Conservation (phyloP, 2,888 invertebrate genomes). For the Drosophila rellima region DNA sequence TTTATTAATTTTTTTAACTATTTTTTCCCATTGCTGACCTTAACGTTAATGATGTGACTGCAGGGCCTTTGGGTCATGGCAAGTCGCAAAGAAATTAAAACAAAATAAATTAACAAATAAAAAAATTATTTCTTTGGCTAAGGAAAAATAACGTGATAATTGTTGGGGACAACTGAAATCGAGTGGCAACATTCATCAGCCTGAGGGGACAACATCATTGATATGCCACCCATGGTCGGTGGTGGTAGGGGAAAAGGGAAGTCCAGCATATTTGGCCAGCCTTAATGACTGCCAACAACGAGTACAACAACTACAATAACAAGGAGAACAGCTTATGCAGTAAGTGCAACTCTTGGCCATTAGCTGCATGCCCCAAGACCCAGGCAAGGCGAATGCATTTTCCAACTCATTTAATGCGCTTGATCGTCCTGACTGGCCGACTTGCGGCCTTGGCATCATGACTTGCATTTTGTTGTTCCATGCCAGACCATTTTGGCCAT, state of each 20-base stretch:
- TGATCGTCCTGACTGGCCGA: constrained; percentile 40
- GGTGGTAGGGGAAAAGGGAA: neutral
- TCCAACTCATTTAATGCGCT: constrained; percentile 63
- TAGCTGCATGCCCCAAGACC: constrained; percentile 37
- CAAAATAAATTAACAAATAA: neutral
- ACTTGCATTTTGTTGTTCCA: constrained; percentile 22
- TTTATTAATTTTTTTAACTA: constrained; percentile 11
- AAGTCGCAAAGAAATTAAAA: constrained; percentile 1
- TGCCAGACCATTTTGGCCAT: constrained; percentile 14
- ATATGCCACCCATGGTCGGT: constrained; percentile 30
- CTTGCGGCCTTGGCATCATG: constrained; percentile 26
- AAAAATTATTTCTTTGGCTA: constrained; percentile 8
- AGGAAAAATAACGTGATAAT: constrained; percentile 41
- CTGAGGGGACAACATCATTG: constrained; percentile 22
- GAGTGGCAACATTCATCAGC: constrained; percentile 39
- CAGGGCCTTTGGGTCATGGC: constrained; percentile 62
- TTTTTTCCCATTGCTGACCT: constrained; percentile 3
- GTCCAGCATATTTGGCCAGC: constrained; percentile 27
- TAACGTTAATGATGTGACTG: constrained; percentile 30
- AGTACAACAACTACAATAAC: constrained; percentile 1
- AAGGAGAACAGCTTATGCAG: constrained; percentile 21
- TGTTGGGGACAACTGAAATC: constrained; percentile 31
- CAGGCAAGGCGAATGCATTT: constrained; percentile 55
- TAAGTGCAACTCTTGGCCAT: constrained; percentile 44
- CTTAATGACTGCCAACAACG: constrained; percentile 42